Conservation (phyloP, 2,113 vertebrate species). For the Uropsilus gracilis region DNA sequence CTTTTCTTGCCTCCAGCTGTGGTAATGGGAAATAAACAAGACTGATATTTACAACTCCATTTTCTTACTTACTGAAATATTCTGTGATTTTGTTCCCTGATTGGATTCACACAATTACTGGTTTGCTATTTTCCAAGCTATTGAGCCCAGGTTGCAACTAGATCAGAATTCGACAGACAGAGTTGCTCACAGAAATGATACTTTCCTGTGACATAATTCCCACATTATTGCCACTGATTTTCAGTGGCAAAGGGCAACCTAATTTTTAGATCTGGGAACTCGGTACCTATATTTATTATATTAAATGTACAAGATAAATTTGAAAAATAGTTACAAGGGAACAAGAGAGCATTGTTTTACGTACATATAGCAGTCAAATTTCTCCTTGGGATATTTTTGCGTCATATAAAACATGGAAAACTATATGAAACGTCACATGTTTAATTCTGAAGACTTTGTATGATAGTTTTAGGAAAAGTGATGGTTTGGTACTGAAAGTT, state of each 20-base stretch:
- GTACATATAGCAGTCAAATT: not conserved
- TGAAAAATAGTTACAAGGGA: constrained; percentile 39
- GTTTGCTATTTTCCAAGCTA: constrained; percentile 83
- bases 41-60: constrained; percentile 80
- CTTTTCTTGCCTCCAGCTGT: constrained; percentile 76
- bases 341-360: constrained; percentile 23
- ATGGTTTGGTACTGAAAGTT: not conserved
- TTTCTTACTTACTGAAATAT: constrained; percentile 84
- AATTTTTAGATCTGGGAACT: constrained; percentile 83
- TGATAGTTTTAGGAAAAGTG: constrained; percentile 33
- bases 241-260: constrained; percentile 75
- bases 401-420: constrained; percentile 37
- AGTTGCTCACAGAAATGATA: constrained; percentile 78
- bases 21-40: constrained; percentile 80
- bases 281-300: constrained; percentile 75
- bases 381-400: not conserved
- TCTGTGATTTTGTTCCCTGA: constrained; percentile 85
- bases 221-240: constrained; percentile 82
- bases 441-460: constrained; percentile 49
- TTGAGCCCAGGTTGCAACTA: constrained; percentile 81
- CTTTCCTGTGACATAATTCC: constrained; percentile 81
- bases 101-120: constrained; percentile 88
- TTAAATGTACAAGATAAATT: not conserved
- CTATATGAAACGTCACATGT: not conserved
- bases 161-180: constrained; percentile 78